phyloP scores from a whole-genome alignment of 2,113 vertebrate genomes.

The Hemibates koningsi region DNA sequence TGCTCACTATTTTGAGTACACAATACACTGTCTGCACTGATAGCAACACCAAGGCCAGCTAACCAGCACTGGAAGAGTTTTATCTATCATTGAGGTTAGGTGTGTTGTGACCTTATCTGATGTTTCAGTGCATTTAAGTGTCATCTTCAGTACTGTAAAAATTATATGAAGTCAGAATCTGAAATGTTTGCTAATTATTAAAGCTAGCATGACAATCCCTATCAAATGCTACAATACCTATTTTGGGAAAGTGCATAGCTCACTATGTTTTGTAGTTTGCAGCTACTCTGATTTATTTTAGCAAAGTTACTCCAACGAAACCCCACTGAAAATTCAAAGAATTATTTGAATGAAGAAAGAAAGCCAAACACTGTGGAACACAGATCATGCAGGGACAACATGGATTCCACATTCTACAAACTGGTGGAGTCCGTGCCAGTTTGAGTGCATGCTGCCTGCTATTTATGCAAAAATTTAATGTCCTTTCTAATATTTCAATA shows the following conservation, averaged over 20 bases:
- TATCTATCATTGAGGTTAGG: background rate
- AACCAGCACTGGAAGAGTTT: background rate
- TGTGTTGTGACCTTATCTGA: background rate
- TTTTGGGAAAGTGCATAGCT: background rate
- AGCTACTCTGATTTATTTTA: background rate
- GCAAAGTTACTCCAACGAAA: background rate
- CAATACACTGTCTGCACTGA: background rate
- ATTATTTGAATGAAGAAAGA: background rate
- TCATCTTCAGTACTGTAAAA: background rate
- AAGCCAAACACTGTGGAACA: background rate
- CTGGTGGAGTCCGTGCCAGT: background rate
- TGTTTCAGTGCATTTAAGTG: background rate
- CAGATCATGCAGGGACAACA: background rate
- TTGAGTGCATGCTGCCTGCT: fast-evolving
- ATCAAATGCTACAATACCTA: background rate
- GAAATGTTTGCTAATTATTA: background rate
- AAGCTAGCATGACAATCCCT: background rate
- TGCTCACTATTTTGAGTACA: background rate
- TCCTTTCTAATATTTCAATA: background rate
- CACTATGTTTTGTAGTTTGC: background rate
- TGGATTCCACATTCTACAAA: background rate
- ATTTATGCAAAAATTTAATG: fast-evolving
- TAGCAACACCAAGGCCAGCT: background rate
- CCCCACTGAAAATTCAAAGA: background rate
- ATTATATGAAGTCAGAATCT: background rate